Conservation (phyloP, 2,113 vertebrate genomes). For the Porphyrio hochstetteri region DNA sequence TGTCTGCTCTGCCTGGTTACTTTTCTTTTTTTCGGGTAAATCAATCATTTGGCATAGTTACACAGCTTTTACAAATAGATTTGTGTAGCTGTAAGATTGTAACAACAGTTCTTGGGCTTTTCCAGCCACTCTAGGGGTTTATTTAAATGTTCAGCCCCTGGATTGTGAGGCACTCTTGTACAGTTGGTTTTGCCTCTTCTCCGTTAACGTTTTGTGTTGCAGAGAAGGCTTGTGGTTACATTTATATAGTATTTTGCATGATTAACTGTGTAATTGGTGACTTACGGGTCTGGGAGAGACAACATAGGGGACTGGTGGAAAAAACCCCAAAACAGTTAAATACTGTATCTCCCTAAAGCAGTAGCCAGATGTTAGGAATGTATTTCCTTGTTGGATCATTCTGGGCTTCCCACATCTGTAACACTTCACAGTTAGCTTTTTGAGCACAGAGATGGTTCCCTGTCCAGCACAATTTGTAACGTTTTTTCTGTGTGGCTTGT, state of each 20-base stretch:
- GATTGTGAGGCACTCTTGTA: background rate
- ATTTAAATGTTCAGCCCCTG: background rate
- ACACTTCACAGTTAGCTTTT: background rate
- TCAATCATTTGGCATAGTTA: background rate
- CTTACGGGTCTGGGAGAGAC: background rate
- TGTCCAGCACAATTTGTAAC: background rate
- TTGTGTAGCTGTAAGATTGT: background rate
- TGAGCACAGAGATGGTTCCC: background rate
- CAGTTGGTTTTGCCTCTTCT: background rate
- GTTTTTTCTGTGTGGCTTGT: background rate
- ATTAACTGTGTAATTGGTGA: background rate
- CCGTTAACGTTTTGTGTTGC: background rate
- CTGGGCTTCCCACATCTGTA: background rate
- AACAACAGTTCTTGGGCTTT: background rate
- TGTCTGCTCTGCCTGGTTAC: background rate
- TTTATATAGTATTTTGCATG: rapidly evolving
- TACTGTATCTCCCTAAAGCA: background rate
- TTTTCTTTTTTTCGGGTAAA: background rate
- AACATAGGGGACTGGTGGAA: background rate
- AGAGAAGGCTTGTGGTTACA: background rate
- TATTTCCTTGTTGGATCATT: background rate
- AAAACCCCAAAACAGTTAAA: background rate
- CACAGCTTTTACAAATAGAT: background rate
- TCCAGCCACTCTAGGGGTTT: background rate
- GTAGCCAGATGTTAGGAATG: background rate